Evolutionary conservation across 1,140 invertebrate species (phyloP).

Genomic region (Lepidurus arcticus): DNA sequence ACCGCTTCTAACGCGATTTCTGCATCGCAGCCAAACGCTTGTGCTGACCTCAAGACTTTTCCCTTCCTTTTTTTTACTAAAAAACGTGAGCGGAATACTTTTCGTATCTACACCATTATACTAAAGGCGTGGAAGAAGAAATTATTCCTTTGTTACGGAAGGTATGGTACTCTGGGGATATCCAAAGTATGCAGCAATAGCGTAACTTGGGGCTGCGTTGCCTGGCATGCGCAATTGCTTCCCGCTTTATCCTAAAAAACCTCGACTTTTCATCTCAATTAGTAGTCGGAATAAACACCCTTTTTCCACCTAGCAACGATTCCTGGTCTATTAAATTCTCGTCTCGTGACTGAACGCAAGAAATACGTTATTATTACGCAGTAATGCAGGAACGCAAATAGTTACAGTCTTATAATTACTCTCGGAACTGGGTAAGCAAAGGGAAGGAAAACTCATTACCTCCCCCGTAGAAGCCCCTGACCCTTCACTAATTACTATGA

Average conservation of each 20-base stretch:
- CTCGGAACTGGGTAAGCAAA: no score
- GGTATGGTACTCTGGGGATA: not conserved
- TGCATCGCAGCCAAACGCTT: not conserved
- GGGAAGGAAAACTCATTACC: no score
- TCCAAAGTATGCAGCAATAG: not conserved
- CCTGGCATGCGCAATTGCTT: not conserved
- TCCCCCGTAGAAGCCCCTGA: no score
- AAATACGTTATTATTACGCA: no score
- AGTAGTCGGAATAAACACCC: not conserved
- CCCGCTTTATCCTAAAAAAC: not conserved
- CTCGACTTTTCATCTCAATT: not conserved
- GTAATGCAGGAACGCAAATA: no score
- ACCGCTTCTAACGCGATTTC: not conserved
- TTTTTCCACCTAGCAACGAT: no score
- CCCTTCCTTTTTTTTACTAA: not conserved
- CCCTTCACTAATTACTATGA: no score
- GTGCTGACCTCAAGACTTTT: not conserved
- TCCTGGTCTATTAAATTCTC: no score
- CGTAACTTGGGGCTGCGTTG: not conserved
- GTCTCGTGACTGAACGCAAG: no score
- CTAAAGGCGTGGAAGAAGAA: not conserved
- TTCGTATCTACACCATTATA: not conserved
- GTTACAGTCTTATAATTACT: no score
- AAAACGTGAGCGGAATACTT: not conserved
- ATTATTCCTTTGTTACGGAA: not conserved